phyloP scores from a whole-genome alignment of 1,140 invertebrate genomes.

The Pseudomyrmex flavicornis region DNA sequence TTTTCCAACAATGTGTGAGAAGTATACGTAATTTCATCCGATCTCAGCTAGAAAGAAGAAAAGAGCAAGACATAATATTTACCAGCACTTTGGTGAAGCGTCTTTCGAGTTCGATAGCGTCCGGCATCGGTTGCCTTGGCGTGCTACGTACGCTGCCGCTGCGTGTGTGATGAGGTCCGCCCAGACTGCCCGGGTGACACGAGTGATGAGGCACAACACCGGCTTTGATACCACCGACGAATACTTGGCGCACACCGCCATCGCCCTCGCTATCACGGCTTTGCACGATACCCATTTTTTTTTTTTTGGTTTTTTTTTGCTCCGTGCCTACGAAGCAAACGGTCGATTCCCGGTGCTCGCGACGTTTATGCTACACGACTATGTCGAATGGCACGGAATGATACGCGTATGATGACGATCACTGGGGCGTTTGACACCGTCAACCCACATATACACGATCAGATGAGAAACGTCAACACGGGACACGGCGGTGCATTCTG shows the following conservation, averaged over 20 bases:
- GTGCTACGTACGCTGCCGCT: constrained; percentile 90
- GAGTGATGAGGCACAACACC: constrained; percentile 73
- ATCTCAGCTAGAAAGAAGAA: not conserved
- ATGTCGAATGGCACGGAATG: not conserved
- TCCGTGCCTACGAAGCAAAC: too few relatives aligned
- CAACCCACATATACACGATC: not conserved
- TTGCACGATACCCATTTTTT: constrained; percentile 81
- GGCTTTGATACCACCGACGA: constrained; percentile 76
- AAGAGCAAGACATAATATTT: constrained; percentile 83
- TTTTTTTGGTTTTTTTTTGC: not conserved
- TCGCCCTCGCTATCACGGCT: constrained; percentile 76
- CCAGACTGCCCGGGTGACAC: constrained; percentile 75
- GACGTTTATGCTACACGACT: not conserved
- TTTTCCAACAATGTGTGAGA: too few relatives aligned
- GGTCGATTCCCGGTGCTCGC: too few relatives aligned
- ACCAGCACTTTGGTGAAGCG: constrained; percentile 98
- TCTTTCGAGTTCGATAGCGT: constrained; percentile 94
- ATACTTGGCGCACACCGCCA: constrained; percentile 74
- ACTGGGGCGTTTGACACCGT: not conserved
- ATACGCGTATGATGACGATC: not conserved
- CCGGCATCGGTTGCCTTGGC: constrained; percentile 95
- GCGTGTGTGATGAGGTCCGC: constrained; percentile 86
- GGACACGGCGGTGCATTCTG: constrained; percentile 11
- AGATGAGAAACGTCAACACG: constrained; percentile 28
- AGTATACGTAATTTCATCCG: too few relatives aligned